Percentiles rank a stretch among this genome's conserved stretches.
Conservation (phyloP, 92 coral and sea anemone species). For the Phenganax stokvisi region DNA sequence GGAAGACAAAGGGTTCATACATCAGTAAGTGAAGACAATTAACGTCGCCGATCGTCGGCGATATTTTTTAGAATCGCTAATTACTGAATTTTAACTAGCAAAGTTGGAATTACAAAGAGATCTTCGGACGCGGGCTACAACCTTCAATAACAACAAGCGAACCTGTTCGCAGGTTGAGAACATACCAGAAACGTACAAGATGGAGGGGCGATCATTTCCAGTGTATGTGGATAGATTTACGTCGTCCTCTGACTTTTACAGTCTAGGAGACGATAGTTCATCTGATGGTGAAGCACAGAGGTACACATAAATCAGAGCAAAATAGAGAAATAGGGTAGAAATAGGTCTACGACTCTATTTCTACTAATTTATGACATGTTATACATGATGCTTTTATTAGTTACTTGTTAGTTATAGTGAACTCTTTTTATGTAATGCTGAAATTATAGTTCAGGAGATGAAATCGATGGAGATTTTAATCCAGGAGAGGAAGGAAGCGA, state of each 20-base stretch:
- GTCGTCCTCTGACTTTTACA: conserved; percentile 16
- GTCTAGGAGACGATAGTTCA: conserved; percentile 34
- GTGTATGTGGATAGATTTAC: background rate
- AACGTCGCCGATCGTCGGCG: too few relatives aligned
- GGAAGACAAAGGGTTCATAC: too few relatives aligned
- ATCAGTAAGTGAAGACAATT: too few relatives aligned
- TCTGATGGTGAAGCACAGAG: conserved; percentile 35
- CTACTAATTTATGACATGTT: background rate
- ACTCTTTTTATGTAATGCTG: background rate
- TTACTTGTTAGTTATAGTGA: too few relatives aligned
- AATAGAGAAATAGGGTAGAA: background rate
- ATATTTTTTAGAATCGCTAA: too few relatives aligned
- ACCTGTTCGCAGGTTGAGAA: background rate
- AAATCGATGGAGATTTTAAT: conserved; percentile 36
- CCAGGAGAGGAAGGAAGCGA: conserved; percentile 31
- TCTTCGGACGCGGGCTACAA: too few relatives aligned
- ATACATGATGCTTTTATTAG: background rate
- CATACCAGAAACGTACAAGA: background rate
- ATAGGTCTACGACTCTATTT: background rate
- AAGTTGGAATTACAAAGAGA: too few relatives aligned
- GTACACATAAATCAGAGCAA: background rate
- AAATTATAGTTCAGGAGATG: conserved; percentile 65
- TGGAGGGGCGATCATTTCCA: background rate
- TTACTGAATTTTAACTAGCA: too few relatives aligned
- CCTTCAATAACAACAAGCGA: too few relatives aligned